These are phyloP conservation scores for Motacilla tschutschensis DNA, from an alignment of 2,113 vertebrate genomes.

Conservation along the genomic window DNA sequence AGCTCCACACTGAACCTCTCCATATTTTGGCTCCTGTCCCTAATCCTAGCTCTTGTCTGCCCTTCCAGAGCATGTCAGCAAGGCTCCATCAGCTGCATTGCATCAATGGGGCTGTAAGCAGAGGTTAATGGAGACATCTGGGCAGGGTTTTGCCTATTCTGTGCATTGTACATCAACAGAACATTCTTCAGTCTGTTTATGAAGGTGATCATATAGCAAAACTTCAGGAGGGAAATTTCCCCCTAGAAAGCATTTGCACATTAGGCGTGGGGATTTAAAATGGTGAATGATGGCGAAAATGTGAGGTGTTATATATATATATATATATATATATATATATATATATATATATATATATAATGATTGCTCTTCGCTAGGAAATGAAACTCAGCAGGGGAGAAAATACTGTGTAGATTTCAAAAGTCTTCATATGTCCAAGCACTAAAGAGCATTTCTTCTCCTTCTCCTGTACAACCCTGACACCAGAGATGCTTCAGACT, in stretches of 20 bases:
- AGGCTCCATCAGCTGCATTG: neutral
- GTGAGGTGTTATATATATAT: neutral
- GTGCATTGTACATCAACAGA: neutral
- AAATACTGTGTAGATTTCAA: constrained; percentile 48
- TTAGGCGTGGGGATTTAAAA: constrained; percentile 39
- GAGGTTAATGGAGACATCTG: neutral
- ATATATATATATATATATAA: neutral
- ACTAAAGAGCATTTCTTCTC: constrained; percentile 45
- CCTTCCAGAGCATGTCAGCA: neutral
- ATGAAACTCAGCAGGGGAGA: constrained; percentile 60
- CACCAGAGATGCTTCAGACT: constrained; percentile 21
- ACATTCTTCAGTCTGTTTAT: constrained; percentile 27
- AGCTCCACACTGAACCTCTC: neutral
- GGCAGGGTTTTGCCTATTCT: constrained; percentile 22
- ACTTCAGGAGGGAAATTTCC: neutral
- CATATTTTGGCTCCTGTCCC: neutral
- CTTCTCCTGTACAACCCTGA: constrained; percentile 1
- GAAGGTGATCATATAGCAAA: constrained; percentile 44
- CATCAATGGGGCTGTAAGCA: neutral
- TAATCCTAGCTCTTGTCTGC: neutral
- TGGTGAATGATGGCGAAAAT: constrained; percentile 50
- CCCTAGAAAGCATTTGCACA: constrained; percentile 15
- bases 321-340: neutral
- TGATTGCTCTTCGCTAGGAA: constrained; percentile 44
- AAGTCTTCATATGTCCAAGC: constrained; percentile 13